Percentiles rank a stretch among this genome's conserved stretches.
These are phyloP conservation scores for Phrynocephalus versicolor DNA, from an alignment of 2,113 vertebrate species.

Conservation along the genomic window DNA sequence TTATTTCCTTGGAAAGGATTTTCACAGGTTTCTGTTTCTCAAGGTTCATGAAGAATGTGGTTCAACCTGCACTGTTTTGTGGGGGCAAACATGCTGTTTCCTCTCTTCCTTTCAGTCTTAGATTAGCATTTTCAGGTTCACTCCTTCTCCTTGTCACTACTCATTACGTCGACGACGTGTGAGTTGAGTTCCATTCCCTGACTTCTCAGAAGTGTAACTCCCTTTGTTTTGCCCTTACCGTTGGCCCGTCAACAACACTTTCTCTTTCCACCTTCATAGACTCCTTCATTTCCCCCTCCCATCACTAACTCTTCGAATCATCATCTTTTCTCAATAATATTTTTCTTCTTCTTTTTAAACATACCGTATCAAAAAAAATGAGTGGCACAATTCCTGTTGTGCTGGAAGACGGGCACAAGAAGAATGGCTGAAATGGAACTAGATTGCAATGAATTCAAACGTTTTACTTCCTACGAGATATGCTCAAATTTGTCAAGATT, in stretches of 20 bases:
- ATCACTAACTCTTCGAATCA: conserved; percentile 6
- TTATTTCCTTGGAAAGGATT: conserved; percentile 37
- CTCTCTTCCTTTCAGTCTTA: conserved; percentile 22
- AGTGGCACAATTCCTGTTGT: not conserved
- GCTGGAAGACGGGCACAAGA: not conserved
- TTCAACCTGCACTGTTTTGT: conserved; percentile 51
- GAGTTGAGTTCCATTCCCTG: not conserved
- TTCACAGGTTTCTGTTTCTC: conserved; percentile 25
- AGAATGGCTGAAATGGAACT: not conserved
- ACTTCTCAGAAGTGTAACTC: conserved; percentile 20
- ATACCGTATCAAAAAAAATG: not conserved
- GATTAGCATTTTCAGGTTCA: conserved; percentile 14
- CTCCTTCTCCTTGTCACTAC: conserved; percentile 20
- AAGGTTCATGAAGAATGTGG: conserved; percentile 26
- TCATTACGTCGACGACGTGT: conserved; percentile 3
- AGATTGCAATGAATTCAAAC: not conserved
- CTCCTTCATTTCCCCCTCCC: not conserved
- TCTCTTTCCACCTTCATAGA: not conserved
- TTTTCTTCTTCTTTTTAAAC: not conserved
- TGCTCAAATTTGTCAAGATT: not conserved
- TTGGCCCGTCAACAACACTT: conserved; percentile 10
- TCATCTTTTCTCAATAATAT: not conserved
- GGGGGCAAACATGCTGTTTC: conserved; percentile 11
- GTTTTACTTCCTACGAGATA: not conserved
- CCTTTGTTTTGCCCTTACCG: not conserved